Percentiles rank a stretch among this genome's conserved stretches.
Conservation (phyloP, 2,888 invertebrate genomes). For the Ceramica pisi region DNA sequence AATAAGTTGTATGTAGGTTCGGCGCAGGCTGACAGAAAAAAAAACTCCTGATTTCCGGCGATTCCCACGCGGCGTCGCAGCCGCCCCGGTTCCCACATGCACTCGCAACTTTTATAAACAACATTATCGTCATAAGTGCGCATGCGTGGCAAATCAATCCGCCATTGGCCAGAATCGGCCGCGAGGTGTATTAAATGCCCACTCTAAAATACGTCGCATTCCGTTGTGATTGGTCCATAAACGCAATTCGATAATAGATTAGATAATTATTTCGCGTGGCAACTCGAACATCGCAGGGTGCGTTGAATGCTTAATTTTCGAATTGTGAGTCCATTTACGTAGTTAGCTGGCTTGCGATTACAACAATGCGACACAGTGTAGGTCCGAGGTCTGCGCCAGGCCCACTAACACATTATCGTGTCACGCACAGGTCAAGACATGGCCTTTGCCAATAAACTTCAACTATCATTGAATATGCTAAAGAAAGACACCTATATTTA, state of each 20-base stretch:
- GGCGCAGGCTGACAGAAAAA: constrained; percentile 70
- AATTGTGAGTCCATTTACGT: constrained; percentile 57
- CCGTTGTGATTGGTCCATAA: constrained; percentile 79
- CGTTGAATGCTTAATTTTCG: constrained; percentile 68
- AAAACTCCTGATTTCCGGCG: constrained; percentile 82
- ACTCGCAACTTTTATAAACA: constrained; percentile 78
- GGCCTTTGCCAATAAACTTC: constrained; percentile 65
- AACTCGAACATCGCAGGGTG: constrained; percentile 70
- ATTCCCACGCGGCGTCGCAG: constrained; percentile 83
- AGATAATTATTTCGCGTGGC: constrained; percentile 73
- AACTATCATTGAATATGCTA: constrained; percentile 63
- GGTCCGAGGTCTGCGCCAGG: constrained; percentile 38
- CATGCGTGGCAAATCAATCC: constrained; percentile 82
- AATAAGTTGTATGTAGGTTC: constrained; percentile 70
- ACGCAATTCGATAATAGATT: constrained; percentile 76
- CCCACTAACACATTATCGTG: constrained; percentile 56
- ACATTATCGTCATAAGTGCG: constrained; percentile 81
- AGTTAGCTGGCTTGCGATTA: constrained; percentile 65
- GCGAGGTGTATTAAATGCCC: constrained; percentile 74
- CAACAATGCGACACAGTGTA: constrained; percentile 57
- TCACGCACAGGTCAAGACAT: constrained; percentile 64
- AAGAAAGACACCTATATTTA: constrained; percentile 67
- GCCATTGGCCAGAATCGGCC: constrained; percentile 79
- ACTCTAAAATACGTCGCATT: constrained; percentile 80
- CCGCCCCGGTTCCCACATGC: constrained; percentile 86